phyloP scores from a whole-genome alignment of 2,113 vertebrate species.

The Gadus chalcogrammus region DNA sequence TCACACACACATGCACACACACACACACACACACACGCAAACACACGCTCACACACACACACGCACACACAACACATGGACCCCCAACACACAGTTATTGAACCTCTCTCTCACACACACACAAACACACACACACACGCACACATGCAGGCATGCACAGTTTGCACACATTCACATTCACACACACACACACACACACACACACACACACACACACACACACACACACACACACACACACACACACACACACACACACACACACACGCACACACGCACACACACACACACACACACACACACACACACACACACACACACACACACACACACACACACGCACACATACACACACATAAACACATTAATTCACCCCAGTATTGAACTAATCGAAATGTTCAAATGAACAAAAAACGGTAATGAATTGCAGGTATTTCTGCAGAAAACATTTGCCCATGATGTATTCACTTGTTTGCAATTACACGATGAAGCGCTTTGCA shows the following conservation, averaged over 20 bases:
- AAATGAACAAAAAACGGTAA: background rate
- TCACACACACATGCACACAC: too few species aligned
- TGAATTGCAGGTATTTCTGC: constrained; percentile 1
- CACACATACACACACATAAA: background rate
- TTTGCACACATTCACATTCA: background rate
- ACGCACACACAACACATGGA: background rate
- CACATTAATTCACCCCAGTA: background rate
- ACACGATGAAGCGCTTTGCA: constrained; percentile 28
- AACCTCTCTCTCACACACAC: too few species aligned
- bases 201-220: constrained; percentile 3
- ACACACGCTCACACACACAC: background rate
- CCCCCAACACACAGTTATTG: too few species aligned
- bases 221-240: background rate
- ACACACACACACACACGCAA: too few species aligned
- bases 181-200: background rate
- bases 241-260: background rate
- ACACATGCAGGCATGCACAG: constrained; percentile 1
- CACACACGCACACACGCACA: background rate
- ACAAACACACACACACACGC: constrained; percentile 1
- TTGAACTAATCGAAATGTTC: background rate
- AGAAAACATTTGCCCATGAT: background rate
- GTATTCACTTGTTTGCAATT: constrained; percentile 27
- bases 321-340: constrained; percentile 1
- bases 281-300: background rate
- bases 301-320: background rate